Percentiles rank a stretch among this genome's conserved stretches.
Conservation (phyloP, 2,113 vertebrate genomes). For the Xyrauchen texanus region DNA sequence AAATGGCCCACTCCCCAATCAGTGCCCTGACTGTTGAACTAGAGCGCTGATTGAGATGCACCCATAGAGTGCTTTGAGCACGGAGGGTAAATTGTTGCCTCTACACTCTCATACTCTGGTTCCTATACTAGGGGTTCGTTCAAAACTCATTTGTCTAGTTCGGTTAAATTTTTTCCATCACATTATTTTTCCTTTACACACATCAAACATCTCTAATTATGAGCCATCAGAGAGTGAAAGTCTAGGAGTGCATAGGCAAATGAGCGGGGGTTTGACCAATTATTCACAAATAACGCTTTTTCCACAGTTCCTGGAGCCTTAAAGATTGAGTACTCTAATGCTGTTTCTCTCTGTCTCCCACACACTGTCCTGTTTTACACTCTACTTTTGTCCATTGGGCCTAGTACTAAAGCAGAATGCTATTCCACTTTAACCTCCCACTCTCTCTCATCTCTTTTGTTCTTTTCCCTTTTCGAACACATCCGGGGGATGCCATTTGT, state of each 20-base stretch:
- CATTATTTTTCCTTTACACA: neutral
- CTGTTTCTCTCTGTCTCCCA: neutral
- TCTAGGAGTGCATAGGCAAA: neutral
- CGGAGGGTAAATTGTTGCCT: no score
- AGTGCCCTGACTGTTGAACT: no score
- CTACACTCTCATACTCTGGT: no score
- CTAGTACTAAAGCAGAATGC: neutral
- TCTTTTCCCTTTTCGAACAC: neutral
- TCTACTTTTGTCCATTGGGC: neutral
- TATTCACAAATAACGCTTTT: neutral
- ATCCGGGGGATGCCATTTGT: slow-evolving; percentile 16
- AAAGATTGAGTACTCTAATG: neutral
- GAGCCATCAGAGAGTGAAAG: neutral
- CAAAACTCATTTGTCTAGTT: no score
- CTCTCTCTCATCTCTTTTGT: slow-evolving; percentile 9
- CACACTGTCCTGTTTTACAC: neutral
- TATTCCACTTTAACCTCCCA: neutral
- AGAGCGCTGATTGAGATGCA: no score
- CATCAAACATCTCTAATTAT: neutral
- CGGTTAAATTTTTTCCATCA: no score
- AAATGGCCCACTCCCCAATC: no score
- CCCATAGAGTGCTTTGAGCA: no score
- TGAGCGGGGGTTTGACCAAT: no score
- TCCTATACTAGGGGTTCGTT: no score
- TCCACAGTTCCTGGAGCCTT: neutral